Conservation (phyloP, 2,888 invertebrate genomes). For the Plusia festucae region DNA sequence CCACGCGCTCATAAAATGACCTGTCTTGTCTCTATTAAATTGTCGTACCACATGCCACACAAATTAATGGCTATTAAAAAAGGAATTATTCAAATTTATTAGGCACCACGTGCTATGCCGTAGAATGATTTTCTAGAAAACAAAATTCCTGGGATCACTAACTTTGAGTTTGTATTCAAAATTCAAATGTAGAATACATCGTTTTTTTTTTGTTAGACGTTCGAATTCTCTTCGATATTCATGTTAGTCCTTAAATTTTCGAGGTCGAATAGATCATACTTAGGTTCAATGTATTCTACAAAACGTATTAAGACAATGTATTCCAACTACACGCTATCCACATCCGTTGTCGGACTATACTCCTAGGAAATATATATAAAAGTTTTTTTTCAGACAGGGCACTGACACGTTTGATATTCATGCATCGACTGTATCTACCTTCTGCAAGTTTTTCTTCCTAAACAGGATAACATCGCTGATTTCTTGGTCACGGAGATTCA, state of each 20-base stretch:
- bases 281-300: constrained; percentile 68
- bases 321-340: constrained; percentile 59
- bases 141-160: not conserved
- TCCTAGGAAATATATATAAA: constrained; percentile 46
- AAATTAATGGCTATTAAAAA: constrained; percentile 1
- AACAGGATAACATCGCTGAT: not conserved
- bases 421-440: constrained; percentile 10
- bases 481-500: not conserved
- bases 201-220: constrained; percentile 1
- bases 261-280: constrained; percentile 45
- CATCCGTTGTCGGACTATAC: constrained; percentile 52
- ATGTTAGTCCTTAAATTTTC: constrained; percentile 30
- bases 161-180: not conserved
- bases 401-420: constrained; percentile 18
- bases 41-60: constrained; percentile 34
- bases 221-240: constrained; percentile 30
- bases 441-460: not conserved
- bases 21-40: constrained; percentile 5
- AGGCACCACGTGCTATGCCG: not conserved
- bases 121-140: not conserved
- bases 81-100: not conserved
- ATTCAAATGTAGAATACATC: not conserved
- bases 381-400: constrained; percentile 29
- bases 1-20: constrained; percentile 27
- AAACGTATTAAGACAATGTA: constrained; percentile 63